Base-by-base conservation (phyloP, 2,888 invertebrate species). In the Elegia similella region DNA sequence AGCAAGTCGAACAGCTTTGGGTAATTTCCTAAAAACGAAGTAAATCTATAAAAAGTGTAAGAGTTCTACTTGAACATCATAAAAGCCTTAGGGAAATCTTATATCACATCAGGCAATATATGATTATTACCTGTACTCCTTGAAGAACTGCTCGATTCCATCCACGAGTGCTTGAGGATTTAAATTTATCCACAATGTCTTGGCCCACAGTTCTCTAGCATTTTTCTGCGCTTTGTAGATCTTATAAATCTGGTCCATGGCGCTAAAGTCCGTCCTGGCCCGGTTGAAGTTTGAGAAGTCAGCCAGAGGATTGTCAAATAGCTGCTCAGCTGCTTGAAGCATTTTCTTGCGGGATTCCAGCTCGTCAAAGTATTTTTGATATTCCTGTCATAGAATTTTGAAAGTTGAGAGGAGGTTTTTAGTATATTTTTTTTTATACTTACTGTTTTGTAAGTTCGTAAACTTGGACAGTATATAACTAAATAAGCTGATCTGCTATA, bases 261-360 rank as follows among this genome's bases (percentile, higher is more conserved):
- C 92, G 15, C 92, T 86, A 71, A 91, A 96, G 63, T 96, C 95
- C 0, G 83, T 70, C 73, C 93, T 94, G 0, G 94, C 89, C 30
- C 93, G 91, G 29, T 94, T 75, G 82, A 96, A 96, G 59, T 94
- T 94, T 0, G 95, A 94, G 73, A 97, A 98, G 78, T 97, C 96
- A 0, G 96, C 95, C 52, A 97, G 93, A 0, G 96, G 95, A 69
- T 98, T 95, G 70, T 97, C 97, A 80, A 98, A 98, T 2, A 98
- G 91, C 72, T 95, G 94, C 84, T 98, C 98, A 0, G 97, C 96
- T 58, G 86, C 84, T 73, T 91, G 90, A 0, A 92, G 78, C 1
- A 75, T 75, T 55, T 92, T 86, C 64, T 96, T 93, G 12, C 94
- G 93, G 0, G 80, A 78, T 73, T 97, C 96, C 8, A 96, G 73